phyloP scores from a whole-genome alignment of 2,797 vertebrate species.

The Epinephelus awoara region DNA sequence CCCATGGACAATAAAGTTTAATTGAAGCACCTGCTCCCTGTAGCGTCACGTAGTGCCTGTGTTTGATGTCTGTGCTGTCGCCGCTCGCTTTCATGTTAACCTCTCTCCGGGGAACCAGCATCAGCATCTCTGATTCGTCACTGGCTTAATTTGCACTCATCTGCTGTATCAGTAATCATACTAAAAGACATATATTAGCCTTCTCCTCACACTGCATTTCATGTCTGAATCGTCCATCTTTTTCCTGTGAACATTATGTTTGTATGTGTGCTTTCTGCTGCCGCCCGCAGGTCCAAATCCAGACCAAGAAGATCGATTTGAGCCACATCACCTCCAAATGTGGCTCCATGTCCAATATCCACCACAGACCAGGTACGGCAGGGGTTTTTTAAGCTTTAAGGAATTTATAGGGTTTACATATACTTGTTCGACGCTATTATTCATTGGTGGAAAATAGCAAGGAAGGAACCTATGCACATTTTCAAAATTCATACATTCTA shows the following conservation, averaged over 20 bases:
- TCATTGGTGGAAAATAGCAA: too few species aligned
- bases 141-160: conserved; percentile 10
- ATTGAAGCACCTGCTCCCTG: conserved; percentile 54
- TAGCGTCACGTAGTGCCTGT: conserved; percentile 13
- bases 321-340: conserved; percentile 96
- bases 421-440: neutral
- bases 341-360: conserved; percentile 95
- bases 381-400: neutral
- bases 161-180: neutral
- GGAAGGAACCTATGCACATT: too few species aligned
- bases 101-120: conserved; percentile 29
- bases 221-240: neutral
- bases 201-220: neutral
- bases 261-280: neutral
- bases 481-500: too few species aligned
- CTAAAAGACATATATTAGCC: too few species aligned
- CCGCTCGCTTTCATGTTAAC: conserved; percentile 31
- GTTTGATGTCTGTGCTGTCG: conserved; percentile 28
- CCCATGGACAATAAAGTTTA: conserved; percentile 56
- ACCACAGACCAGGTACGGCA: conserved; percentile 91
- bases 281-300: conserved; percentile 90
- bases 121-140: neutral
- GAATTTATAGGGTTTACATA: neutral
- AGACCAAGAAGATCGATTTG: conserved; percentile 95
- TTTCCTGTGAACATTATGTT: neutral